These are phyloP conservation scores for Orientallactaga bullata DNA, from an alignment of 2,113 vertebrate genomes.

Conservation along the genomic window DNA sequence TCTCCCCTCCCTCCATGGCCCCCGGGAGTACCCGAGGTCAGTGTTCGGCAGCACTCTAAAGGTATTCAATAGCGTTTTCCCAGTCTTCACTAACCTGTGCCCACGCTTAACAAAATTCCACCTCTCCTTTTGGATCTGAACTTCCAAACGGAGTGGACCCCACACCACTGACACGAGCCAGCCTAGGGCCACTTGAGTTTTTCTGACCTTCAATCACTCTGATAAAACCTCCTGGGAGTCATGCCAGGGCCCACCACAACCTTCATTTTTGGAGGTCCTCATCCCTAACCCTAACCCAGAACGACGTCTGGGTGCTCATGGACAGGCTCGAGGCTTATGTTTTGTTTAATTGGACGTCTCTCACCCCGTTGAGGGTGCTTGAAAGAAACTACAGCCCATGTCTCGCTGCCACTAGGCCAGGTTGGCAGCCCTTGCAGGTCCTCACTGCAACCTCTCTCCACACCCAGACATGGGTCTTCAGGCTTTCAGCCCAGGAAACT, in stretches of 20 bases:
- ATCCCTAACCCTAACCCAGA: neutral
- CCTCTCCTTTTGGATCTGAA: neutral
- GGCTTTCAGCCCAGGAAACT: neutral
- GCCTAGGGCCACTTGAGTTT: neutral
- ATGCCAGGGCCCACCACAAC: neutral
- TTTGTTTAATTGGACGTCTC: too few species aligned
- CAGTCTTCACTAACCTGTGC: neutral
- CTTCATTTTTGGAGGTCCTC: neutral
- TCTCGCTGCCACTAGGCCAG: neutral
- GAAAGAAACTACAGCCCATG: rapidly evolving
- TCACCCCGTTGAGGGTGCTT: too few species aligned
- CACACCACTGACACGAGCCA: neutral
- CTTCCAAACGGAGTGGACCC: too few species aligned
- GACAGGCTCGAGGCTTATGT: neutral
- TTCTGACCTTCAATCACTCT: neutral
- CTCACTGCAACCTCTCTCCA: neutral
- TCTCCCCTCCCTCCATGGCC: rapidly evolving
- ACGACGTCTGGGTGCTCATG: neutral
- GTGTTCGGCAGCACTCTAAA: rapidly evolving
- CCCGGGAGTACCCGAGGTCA: neutral
- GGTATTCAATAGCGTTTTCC: neutral
- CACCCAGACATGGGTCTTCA: neutral
- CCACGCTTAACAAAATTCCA: neutral
- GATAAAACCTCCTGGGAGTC: neutral
- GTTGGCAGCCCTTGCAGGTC: neutral